Evolutionary conservation across 2,797 vertebrate genomes (phyloP), one percentile per base, ranked within the genome.

Genomic region (Rhinogobio ventralis): DNA sequence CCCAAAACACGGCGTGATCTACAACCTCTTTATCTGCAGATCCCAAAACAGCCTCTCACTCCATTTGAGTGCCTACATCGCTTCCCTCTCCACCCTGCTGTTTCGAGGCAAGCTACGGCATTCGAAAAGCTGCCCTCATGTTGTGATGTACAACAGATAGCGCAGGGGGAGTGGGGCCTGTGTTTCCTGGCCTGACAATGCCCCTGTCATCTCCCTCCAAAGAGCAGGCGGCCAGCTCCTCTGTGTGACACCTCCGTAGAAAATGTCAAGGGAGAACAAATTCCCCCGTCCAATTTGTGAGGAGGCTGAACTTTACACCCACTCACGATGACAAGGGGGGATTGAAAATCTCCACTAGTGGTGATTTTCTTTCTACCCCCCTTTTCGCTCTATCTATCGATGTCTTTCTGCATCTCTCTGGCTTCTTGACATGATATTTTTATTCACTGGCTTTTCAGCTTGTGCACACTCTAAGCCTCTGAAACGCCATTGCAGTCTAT

Each of bases 251-350:
- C 93, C 91, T 94, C 93, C 88, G 86, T 89, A 91, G 92, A 93
- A 91, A 93, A 94, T 93, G 92, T 94, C 93, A 94, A 81, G 88
- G 88, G 90, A 90, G 91, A 92, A 93, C 92, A 93, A 93, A 93
- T 95, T 94, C 92, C 94, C 92, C 90, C 73, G 87, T 92, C 93
- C 94, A 95, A 95, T 95, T 95, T 95, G 92, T 91, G 91, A 91
- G 91, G 90, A 92, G 93, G 90, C 90, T 93, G 93, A 93, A 94
- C 91, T 92, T 93, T 94, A 77, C 92, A 89, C 91, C 90, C 86
- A 86, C 86, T 91, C 89, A 88, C 90, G 78, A 74, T 84, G 86
- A 88, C 89, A 85, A 73, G 83, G 72, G 88, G 69, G 87, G 90
- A 89, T 86, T 85, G 89, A 87, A 92, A 92, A 92, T 91, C 91